Conservation (phyloP, 2,888 invertebrate species). For the Cephalotes varians region DNA sequence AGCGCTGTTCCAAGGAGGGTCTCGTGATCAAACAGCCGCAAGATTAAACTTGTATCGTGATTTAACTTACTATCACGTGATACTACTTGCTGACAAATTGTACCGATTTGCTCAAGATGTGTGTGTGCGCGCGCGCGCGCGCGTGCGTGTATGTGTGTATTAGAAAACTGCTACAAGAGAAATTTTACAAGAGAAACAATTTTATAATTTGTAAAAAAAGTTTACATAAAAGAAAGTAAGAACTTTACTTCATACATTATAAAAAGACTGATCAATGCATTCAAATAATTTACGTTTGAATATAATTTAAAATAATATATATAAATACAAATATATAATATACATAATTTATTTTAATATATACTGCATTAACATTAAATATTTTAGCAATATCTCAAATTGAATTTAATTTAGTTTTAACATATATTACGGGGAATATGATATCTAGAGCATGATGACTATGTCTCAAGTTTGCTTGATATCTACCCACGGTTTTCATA, state of each 20-base stretch:
- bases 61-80: constrained; percentile 43
- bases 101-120: neutral
- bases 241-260: neutral
- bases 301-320: constrained; percentile 10
- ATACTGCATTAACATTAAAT: neutral
- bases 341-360: neutral
- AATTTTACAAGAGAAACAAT: neutral
- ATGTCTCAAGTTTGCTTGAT: constrained; percentile 16
- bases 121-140: no score
- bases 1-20: neutral
- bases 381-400: neutral
- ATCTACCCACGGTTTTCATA: constrained; percentile 22
- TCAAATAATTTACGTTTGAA: no score
- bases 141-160: neutral
- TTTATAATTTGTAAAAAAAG: neutral
- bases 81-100: constrained; percentile 25
- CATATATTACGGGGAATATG: neutral
- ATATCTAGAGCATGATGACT: constrained; percentile 21
- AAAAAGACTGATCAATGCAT: neutral
- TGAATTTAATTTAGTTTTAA: constrained; percentile 11
- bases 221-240: neutral
- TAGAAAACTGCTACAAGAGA: neutral
- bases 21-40: constrained; percentile 37
- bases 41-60: constrained; percentile 49
- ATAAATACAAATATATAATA: neutral